Base-by-base conservation (phyloP, 92 coral and sea anemone species). In the Epizoanthus fatuus region DNA sequence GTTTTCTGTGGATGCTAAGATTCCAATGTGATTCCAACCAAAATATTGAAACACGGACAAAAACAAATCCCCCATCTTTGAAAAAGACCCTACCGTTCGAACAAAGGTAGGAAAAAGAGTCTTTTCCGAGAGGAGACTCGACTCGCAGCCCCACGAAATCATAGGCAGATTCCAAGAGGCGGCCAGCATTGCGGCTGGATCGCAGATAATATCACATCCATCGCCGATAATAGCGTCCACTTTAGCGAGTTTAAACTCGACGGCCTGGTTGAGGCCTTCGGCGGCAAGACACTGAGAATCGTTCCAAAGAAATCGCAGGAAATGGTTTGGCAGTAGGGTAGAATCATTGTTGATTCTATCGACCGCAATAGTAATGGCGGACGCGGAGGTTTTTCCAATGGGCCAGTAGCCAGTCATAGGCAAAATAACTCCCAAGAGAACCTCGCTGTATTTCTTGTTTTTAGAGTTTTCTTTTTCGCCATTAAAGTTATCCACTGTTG, bases 371-470 rank as follows among this genome's bases (percentile, higher is more conserved):
- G 93, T 91, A 7, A 94, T 91, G 51, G 98, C 93, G 10, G 98
- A 94, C 55, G 98, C 98, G 0, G 95, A 89, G 6, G 95, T 94
- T 89, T 91, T 91, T 3, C 98, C 98, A 42, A 94, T 94, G 5
- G 98, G 98, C 98, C 98, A 94, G 90, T 91, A 91, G 8, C 98
- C 98, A 1, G 95, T 94, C 98, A 91, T 91, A 8, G 98, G 98
- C 6, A 94, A 87, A 67, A 94, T 89, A 29, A 92, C 98, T 4
- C 98, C 94, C 13, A 92, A 84, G 39, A 89, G 86, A 0, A 94
- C 94, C 12, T 88, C 94, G 2, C 63, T 38, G 12, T 55, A 37
- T 77, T 77, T 75, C 53, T 72, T 72, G 42, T 25, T 54, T 11
- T 51, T 20, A 49, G 79, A 54, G 8, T 12, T 14, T 66, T 15